Percentiles rank a stretch among this genome's conserved stretches.
These are phyloP conservation scores for Oxytorus armatus DNA, from an alignment of 2,888 invertebrate species.

Conservation along the genomic window DNA sequence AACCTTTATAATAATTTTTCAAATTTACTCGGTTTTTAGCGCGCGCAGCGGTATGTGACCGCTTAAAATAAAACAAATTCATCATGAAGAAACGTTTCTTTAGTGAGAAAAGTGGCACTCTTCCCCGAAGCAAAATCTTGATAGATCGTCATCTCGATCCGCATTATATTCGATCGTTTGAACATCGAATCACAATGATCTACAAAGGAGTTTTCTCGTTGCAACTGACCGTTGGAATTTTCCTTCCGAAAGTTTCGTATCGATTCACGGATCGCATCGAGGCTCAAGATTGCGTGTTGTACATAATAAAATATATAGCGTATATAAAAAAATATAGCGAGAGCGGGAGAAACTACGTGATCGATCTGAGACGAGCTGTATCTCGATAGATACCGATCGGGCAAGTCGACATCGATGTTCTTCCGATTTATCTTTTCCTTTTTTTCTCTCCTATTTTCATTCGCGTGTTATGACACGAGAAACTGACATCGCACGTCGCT, in stretches of 20 bases:
- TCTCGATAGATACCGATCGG: conserved; percentile 35
- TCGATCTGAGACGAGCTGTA: conserved; percentile 36
- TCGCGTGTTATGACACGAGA: conserved; percentile 58
- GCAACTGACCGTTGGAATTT: conserved; percentile 18
- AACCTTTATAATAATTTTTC: too few relatives aligned
- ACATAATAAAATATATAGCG: neutral
- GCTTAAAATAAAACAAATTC: neutral
- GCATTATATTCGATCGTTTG: conserved; percentile 1
- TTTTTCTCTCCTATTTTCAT: conserved; percentile 12
- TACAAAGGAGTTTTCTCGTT: neutral
- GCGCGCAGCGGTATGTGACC: too few relatives aligned
- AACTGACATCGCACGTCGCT: conserved; percentile 52
- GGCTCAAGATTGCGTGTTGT: conserved; percentile 20
- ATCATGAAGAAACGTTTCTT: too few relatives aligned
- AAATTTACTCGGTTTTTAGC: too few relatives aligned
- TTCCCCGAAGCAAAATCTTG: neutral
- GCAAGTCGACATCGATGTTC: conserved; percentile 25
- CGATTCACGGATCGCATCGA: neutral
- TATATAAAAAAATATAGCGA: conserved; percentile 7
- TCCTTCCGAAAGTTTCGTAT: conserved; percentile 28
- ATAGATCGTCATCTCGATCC: conserved; percentile 16
- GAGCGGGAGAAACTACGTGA: conserved; percentile 11
- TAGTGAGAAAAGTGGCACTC: conserved; percentile 14
- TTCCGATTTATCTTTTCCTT: neutral
- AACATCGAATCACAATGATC: conserved; percentile 6